Evolutionary conservation across 2,888 invertebrate species (phyloP).

Genomic region (Ectobius pallidus): DNA sequence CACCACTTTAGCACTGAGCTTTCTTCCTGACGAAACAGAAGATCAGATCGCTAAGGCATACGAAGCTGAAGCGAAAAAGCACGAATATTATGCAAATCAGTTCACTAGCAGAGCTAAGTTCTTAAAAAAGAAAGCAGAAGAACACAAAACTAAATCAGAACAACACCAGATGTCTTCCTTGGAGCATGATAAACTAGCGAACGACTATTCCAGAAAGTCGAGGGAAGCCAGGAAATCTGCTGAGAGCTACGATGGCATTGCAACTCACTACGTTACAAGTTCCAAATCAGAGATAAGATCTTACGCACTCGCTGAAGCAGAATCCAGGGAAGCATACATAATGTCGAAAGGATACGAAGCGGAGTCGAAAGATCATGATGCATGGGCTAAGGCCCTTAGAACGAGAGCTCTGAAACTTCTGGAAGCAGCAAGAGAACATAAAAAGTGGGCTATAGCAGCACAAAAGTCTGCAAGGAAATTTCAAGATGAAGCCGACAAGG

Average conservation of each 20-base stretch:
- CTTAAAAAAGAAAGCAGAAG: neutral
- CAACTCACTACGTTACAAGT: neutral
- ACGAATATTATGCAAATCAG: neutral
- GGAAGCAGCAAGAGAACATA: neutral
- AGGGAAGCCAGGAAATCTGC: neutral
- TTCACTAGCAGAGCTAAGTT: neutral
- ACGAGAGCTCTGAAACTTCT: neutral
- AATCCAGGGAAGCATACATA: neutral
- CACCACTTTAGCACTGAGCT: too few species aligned
- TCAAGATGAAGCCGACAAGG: neutral
- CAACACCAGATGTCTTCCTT: neutral
- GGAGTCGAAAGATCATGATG: neutral
- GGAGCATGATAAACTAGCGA: neutral
- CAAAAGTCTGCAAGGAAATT: neutral
- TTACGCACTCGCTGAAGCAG: neutral
- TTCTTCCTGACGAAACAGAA: too few species aligned
- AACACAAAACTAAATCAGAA: neutral
- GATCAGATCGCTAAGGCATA: too few species aligned
- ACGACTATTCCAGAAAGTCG: neutral
- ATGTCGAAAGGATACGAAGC: neutral
- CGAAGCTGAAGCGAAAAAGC: neutral
- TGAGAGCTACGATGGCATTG: neutral
- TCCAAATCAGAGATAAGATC: neutral
- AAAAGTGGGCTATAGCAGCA: neutral
- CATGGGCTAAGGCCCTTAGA: neutral